These are phyloP conservation scores for Corydoras sp. DNA, from an alignment of 2,113 vertebrate genomes.

Conservation along the genomic window DNA sequence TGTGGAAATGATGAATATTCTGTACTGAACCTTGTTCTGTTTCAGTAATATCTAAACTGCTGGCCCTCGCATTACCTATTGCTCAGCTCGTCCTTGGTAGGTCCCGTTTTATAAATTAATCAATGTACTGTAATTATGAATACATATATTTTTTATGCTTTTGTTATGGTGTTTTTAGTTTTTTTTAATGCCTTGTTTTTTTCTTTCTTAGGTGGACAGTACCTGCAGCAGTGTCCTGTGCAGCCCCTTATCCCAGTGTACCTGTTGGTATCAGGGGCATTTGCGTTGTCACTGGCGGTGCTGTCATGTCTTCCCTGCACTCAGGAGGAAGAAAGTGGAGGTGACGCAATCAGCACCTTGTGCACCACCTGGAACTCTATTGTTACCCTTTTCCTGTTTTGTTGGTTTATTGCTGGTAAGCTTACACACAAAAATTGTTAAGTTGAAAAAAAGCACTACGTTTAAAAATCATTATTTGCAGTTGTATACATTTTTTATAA, in stretches of 20 bases:
- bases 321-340: slow-evolving; percentile 35
- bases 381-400: slow-evolving; percentile 48
- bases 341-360: slow-evolving; percentile 28
- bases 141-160: not conserved
- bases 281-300: slow-evolving; percentile 26
- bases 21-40: not conserved
- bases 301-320: slow-evolving; percentile 47
- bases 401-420: slow-evolving; percentile 53
- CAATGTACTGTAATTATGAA: not conserved
- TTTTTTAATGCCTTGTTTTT: not conserved
- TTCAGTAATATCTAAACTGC: slow-evolving; percentile 47
- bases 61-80: slow-evolving; percentile 39
- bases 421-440: not conserved
- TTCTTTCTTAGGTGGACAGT: slow-evolving; percentile 32
- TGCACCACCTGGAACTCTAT: slow-evolving; percentile 50
- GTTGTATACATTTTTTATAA: too few relatives aligned
- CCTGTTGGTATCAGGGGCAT: slow-evolving; percentile 47
- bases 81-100: slow-evolving; percentile 45
- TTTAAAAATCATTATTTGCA: too few relatives aligned
- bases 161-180: not conserved
- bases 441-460: too few relatives aligned
- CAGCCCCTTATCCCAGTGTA: slow-evolving; percentile 50
- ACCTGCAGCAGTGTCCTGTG: slow-evolving; percentile 36
- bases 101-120: slow-evolving; percentile 3
- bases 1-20: too few relatives aligned